A percentile compares a stretch with the other conserved stretches of the same genome.
Conservation (phyloP, 2,888 invertebrate genomes). For the Hartigia nigra region DNA sequence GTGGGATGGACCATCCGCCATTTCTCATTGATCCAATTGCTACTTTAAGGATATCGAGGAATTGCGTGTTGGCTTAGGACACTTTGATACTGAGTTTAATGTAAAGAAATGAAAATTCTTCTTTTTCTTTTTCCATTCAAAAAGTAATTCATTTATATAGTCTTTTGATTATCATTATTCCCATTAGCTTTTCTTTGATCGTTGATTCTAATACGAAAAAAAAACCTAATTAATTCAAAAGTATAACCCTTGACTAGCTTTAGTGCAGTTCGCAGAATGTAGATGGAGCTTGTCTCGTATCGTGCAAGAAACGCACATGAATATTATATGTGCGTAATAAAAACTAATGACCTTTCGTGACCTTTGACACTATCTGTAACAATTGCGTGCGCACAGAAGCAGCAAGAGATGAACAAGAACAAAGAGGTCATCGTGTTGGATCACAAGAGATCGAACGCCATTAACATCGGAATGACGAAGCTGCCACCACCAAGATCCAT, state of each 20-base stretch:
- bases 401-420: constrained; percentile 85
- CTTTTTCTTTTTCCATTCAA: background rate
- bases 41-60: background rate
- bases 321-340: background rate
- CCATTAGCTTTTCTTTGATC: background rate
- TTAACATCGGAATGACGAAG: constrained; percentile 99
- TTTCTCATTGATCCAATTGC: background rate
- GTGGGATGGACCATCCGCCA: background rate
- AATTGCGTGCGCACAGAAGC: constrained; percentile 71
- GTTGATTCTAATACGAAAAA: background rate
- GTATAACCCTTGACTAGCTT: background rate
- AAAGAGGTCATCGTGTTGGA: constrained; percentile 95
- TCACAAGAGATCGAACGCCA: constrained; percentile 97
- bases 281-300: background rate
- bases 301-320: background rate
- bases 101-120: background rate
- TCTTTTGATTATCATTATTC: background rate
- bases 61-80: background rate
- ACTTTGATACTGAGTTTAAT: background rate
- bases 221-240: background rate
- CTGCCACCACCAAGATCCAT: constrained; percentile 97
- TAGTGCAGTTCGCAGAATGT: background rate
- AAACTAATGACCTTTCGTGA: background rate
- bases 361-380: background rate
- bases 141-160: background rate